Base-by-base conservation (phyloP, 1,140 invertebrate species). In the Pectinophora gossypiella region DNA sequence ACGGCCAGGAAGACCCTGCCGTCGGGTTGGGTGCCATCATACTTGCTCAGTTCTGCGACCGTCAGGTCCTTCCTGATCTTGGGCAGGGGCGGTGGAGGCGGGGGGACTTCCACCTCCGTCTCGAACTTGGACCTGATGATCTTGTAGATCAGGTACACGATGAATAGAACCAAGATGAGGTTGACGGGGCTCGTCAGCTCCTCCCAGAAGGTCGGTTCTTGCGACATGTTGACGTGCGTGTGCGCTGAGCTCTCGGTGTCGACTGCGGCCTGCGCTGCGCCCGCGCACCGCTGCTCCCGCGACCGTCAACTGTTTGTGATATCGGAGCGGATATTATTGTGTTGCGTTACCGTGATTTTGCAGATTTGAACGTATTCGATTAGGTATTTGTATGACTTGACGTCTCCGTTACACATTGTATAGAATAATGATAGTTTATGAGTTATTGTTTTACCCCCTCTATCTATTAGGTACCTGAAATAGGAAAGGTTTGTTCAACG, bases 131-230 rank as follows among this genome's bases (percentile, higher is more conserved):
- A 84, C 60, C 63, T 75, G 61, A 84, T 50, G 10, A 86, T 86
- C 58, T 84, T 86, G 55, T 84, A 86, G 22, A 86, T 46, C 61
- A 86, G 76, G 65, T 84, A 86, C 54, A 77, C 66, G 56, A 86
- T 86, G 42, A 86, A 59, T 23, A 68, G 63, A 19, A 84, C 54
- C 35, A 86, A 59, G 19, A 75, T 68, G 57, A 86, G 59, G 52
- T 86, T 84, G 10, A 86, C 46, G 7, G 83, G 83, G 54, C 78
- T 83, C 44, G 76, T 83, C 23, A 86, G 57, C 62, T 86, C 83
- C 45, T 84, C 83, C 80, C 76, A 83, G 47, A 77, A 68, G 27
- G 55, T 72, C 19, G 59, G 50, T 58, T 65, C 51, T 62, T 76
- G 65, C 53, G 76, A 48, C 76, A 79, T 62, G 35, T 27, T 50